Evolutionary conservation across 1,140 invertebrate genomes (phyloP).

Genomic region (Bombus huntii): DNA sequence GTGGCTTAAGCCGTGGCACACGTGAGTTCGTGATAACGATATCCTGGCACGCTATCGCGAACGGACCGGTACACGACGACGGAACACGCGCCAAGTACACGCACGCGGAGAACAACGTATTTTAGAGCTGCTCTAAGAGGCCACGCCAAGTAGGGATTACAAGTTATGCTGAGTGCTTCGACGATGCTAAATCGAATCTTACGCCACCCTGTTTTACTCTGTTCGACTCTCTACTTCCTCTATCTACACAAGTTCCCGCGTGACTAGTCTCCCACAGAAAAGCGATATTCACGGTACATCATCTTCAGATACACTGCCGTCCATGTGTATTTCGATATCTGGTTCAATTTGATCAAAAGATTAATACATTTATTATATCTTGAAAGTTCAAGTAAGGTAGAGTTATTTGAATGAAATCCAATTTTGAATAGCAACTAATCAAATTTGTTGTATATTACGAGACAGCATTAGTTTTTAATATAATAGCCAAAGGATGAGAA

Average conservation of each 20-base stretch:
- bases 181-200: constrained; percentile 28
- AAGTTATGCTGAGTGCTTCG: constrained; percentile 25
- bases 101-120: constrained; percentile 4
- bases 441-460: too few species aligned
- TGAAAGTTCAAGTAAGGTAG: too few species aligned
- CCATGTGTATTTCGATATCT: not conserved
- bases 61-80: not conserved
- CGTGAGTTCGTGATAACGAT: constrained; percentile 45
- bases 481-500: too few species aligned
- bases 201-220: not conserved
- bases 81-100: not conserved
- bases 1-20: constrained; percentile 18
- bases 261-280: not conserved
- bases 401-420: too few species aligned
- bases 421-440: too few species aligned
- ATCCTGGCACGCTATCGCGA: constrained; percentile 40
- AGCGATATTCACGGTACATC: not conserved
- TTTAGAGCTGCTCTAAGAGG: constrained; percentile 35
- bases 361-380: too few species aligned
- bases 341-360: not conserved
- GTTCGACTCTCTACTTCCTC: too few species aligned
- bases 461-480: too few species aligned
- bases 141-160: constrained; percentile 10
- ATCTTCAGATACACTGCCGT: not conserved
- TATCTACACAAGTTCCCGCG: not conserved